A percentile compares a stretch with the other conserved stretches of the same genome.
Conservation (phyloP, 92 coral and sea anemone genomes). For the Porites lobata region DNA sequence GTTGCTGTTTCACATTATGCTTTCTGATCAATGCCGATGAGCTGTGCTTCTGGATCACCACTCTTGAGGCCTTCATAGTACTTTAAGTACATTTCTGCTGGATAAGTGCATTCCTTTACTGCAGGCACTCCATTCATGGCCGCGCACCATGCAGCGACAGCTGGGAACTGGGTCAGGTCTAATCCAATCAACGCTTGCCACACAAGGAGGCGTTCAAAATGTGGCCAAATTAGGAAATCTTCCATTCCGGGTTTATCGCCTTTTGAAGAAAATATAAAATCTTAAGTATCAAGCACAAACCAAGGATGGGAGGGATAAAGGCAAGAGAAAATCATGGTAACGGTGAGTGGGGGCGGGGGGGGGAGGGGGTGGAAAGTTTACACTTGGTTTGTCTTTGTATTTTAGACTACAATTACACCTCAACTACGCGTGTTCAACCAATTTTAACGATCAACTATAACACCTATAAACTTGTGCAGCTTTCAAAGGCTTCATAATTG, state of each 20-base stretch:
- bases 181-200: background rate
- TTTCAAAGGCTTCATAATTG: no score
- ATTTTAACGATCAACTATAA: no score
- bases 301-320: no score
- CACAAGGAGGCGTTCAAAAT: slow-evolving; percentile 69
- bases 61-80: slow-evolving; percentile 24
- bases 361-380: no score
- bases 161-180: slow-evolving; percentile 57
- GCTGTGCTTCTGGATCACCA: slow-evolving; percentile 60
- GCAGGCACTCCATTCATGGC: slow-evolving; percentile 72
- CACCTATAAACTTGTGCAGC: no score
- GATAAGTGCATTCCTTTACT: slow-evolving; percentile 54
- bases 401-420: no score
- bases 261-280: slow-evolving; percentile 5
- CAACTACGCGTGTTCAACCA: no score
- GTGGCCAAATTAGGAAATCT: slow-evolving; percentile 91
- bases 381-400: no score
- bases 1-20: background rate
- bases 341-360: no score
- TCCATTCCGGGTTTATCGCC: slow-evolving; percentile 84
- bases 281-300: no score
- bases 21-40: slow-evolving; percentile 40
- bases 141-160: slow-evolving; percentile 64
- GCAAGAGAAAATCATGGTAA: no score
- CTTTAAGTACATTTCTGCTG: slow-evolving; percentile 56